phyloP scores from a whole-genome alignment of 1,140 invertebrate species.

The Cotesia chilonis region DNA sequence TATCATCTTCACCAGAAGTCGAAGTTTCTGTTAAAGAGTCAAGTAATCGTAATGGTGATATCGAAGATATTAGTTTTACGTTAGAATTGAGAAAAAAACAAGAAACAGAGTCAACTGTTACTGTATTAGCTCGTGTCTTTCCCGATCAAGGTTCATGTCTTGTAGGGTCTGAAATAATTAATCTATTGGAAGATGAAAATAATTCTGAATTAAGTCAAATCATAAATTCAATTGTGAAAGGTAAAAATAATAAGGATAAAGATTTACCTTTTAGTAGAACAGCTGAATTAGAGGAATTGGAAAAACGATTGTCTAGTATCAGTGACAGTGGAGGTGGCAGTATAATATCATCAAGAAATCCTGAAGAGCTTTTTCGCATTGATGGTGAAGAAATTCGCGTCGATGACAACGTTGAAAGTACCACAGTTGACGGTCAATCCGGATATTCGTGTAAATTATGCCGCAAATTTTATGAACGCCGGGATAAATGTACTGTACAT shows the following conservation, averaged over 20 bases:
- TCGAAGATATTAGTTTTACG: slow-evolving; percentile 62
- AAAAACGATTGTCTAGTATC: slow-evolving; percentile 46
- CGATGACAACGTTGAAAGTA: slow-evolving; percentile 60
- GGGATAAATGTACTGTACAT: slow-evolving; percentile 67
- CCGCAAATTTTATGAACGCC: slow-evolving; percentile 59
- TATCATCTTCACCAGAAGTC: slow-evolving; percentile 56
- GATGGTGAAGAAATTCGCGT: slow-evolving; percentile 63
- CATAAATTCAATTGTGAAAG: slow-evolving; percentile 49
- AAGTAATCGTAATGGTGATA: slow-evolving; percentile 52
- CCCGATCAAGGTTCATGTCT: slow-evolving; percentile 62
- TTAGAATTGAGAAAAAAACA: slow-evolving; percentile 59
- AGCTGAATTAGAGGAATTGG: slow-evolving; percentile 53
- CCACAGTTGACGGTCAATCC: slow-evolving; percentile 53
- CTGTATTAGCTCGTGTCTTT: slow-evolving; percentile 59
- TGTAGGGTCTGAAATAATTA: slow-evolving; percentile 57
- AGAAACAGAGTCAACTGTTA: slow-evolving; percentile 45
- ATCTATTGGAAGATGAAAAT: slow-evolving; percentile 54
- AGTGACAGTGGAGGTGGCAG: slow-evolving; percentile 8
- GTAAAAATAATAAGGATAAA: slow-evolving; percentile 41
- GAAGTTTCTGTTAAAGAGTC: slow-evolving; percentile 62
- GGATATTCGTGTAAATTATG: slow-evolving; percentile 61
- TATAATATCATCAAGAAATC: slow-evolving; percentile 46
- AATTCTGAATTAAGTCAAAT: slow-evolving; percentile 56
- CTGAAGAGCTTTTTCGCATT: slow-evolving; percentile 59
- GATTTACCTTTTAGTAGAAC: slow-evolving; percentile 46